Percentiles rank a stretch among this genome's conserved stretches.
Conservation (phyloP, 2,888 invertebrate genomes). For the Apodemia mormo region DNA sequence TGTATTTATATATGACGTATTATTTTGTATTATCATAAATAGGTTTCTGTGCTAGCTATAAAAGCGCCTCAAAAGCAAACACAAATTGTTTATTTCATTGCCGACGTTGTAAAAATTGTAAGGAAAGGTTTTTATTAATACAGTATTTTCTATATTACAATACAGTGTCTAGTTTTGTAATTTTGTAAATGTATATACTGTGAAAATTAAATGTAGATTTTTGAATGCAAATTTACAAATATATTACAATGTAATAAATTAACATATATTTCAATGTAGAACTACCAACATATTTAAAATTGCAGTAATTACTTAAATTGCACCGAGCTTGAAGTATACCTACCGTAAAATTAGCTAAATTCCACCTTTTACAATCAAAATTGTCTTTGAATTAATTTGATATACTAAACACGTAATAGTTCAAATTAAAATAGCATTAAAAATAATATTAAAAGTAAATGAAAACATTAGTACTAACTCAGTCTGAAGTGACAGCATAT, state of each 20-base stretch:
- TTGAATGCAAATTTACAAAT: conserved; percentile 2
- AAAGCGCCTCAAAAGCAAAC: neutral
- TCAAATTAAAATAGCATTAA: too few species aligned
- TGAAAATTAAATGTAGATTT: conserved; percentile 49
- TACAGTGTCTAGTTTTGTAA: conserved; percentile 68
- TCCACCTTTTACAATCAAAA: too few species aligned
- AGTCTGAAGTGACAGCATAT: too few species aligned
- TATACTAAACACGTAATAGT: too few species aligned
- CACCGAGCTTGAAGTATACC: too few species aligned
- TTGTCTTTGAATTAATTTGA: too few species aligned
- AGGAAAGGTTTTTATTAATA: conserved; percentile 17
- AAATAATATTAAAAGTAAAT: too few species aligned
- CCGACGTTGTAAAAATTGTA: conserved; percentile 1
- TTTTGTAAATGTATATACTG: conserved; percentile 64
- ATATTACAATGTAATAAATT: neutral
- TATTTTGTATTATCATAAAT: conserved; percentile 6
- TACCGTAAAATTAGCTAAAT: too few species aligned
- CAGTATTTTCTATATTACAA: conserved; percentile 51
- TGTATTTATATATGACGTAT: conserved; percentile 1
- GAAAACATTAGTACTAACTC: too few species aligned
- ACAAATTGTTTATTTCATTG: neutral
- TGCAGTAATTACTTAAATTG: too few species aligned
- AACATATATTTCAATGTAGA: too few species aligned
- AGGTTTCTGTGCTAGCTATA: neutral
- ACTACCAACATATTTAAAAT: too few species aligned